A percentile compares a stretch with the other conserved stretches of the same genome.
Conservation (phyloP, 1,140 invertebrate species). For the Pogonognathellus flavescens region DNA sequence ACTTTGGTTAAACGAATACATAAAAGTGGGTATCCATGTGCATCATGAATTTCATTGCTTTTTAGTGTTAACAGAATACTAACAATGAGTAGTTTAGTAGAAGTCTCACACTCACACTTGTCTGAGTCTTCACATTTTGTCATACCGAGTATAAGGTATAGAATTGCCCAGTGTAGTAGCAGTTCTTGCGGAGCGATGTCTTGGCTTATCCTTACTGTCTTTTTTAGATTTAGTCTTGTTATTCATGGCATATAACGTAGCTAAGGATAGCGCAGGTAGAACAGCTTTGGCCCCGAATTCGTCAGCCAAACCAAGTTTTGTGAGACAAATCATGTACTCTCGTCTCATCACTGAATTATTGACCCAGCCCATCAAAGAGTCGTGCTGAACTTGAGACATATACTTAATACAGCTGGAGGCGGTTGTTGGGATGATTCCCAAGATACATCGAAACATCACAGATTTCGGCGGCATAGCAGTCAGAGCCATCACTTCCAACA, state of each 20-base stretch:
- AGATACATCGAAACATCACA: slow-evolving; percentile 46
- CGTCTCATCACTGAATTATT: slow-evolving; percentile 58
- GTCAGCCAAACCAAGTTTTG: slow-evolving; percentile 6
- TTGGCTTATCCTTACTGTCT: not conserved
- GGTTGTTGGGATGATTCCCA: slow-evolving; percentile 43
- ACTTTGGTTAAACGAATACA: too few species aligned
- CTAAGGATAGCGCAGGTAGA: slow-evolving; percentile 18
- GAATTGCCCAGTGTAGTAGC: not conserved
- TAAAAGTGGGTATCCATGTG: too few species aligned
- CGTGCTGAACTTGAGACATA: slow-evolving; percentile 25
- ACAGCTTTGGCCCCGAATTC: slow-evolving; percentile 37
- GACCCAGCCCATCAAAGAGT: slow-evolving; percentile 51
- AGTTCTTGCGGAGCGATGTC: not conserved
- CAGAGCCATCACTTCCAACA: slow-evolving; percentile 56
- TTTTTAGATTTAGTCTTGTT: not conserved
- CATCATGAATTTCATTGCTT: too few species aligned
- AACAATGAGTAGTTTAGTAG: too few species aligned
- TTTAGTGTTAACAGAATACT: too few species aligned
- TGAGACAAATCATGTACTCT: slow-evolving; percentile 51
- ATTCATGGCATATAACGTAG: slow-evolving; percentile 33
- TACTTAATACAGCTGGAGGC: not conserved
- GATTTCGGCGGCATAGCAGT: slow-evolving; percentile 49
- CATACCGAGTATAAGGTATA: too few species aligned
- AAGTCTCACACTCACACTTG: too few species aligned
- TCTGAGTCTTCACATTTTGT: too few species aligned